Percentiles rank a stretch among this genome's conserved stretches.
These are phyloP conservation scores for Pararge aegeria DNA, from an alignment of 1,140 invertebrate species.

Conservation along the genomic window DNA sequence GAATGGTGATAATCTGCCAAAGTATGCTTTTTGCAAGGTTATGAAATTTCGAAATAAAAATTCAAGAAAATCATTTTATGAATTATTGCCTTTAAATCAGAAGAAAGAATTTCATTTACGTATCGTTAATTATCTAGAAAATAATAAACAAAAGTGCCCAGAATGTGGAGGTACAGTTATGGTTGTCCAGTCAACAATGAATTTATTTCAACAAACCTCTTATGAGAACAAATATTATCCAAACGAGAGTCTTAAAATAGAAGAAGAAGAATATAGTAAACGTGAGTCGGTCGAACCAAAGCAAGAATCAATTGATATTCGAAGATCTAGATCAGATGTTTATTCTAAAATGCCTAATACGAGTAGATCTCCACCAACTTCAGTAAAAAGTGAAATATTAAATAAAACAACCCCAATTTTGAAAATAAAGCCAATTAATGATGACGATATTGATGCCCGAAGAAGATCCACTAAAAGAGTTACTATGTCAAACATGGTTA, in stretches of 20 bases:
- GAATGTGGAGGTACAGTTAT: constrained; percentile 66
- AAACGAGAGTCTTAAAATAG: constrained; percentile 9
- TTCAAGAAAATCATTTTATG: constrained; percentile 72
- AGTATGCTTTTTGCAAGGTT: constrained; percentile 78
- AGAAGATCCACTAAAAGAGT: constrained; percentile 52
- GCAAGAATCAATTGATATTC: constrained; percentile 8
- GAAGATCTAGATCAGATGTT: constrained; percentile 25
- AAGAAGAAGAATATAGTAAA: constrained; percentile 14
- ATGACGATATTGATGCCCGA: constrained; percentile 16
- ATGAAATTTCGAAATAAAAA: constrained; percentile 74
- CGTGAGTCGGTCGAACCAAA: background rate
- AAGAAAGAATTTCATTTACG: constrained; percentile 78
- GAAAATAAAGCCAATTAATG: constrained; percentile 34
- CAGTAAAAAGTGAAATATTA: constrained; percentile 15
- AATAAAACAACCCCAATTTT: constrained; percentile 40
- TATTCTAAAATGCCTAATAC: constrained; percentile 18
- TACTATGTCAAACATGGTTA: constrained; percentile 45
- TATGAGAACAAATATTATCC: background rate
- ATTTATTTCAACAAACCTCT: constrained; percentile 25
- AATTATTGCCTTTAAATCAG: constrained; percentile 75
- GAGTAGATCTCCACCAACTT: constrained; percentile 15
- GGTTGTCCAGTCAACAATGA: constrained; percentile 55
- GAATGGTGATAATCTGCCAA: constrained; percentile 56
- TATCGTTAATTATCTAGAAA: constrained; percentile 72
- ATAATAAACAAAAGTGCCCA: constrained; percentile 69